Conservation (phyloP, 2,888 invertebrate species). For the Junonia oenone region DNA sequence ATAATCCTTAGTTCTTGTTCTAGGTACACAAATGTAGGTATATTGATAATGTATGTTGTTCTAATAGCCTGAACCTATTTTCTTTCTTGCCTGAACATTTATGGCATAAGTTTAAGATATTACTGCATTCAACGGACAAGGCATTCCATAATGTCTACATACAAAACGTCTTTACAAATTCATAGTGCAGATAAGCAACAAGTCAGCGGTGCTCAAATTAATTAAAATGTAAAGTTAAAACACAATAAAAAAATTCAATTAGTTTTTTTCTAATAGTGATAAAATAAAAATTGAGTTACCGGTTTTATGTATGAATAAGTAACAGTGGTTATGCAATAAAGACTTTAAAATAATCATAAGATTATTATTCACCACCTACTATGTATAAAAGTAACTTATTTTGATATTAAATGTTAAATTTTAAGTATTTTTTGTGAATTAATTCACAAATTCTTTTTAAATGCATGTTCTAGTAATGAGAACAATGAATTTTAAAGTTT, state of each 20-base stretch:
- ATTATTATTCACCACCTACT: too few species aligned
- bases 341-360: too few species aligned
- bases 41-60: too few species aligned
- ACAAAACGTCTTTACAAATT: neutral
- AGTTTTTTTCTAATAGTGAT: constrained; percentile 1
- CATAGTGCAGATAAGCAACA: constrained; percentile 16
- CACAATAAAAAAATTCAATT: constrained; percentile 7
- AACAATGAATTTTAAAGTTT: too few species aligned
- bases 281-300: neutral
- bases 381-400: too few species aligned
- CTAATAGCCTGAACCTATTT: too few species aligned
- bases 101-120: neutral
- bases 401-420: too few species aligned
- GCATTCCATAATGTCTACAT: neutral
- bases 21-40: too few species aligned
- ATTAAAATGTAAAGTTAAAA: constrained; percentile 22
- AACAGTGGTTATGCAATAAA: neutral
- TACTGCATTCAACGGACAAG: neutral
- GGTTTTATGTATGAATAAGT: neutral
- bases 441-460: too few species aligned
- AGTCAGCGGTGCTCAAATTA: constrained; percentile 15
- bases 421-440: too few species aligned
- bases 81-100: neutral
- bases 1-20: too few species aligned
- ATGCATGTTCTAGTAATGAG: too few species aligned